A percentile compares a stretch with the other conserved stretches of the same genome.
Conservation (phyloP, 2,888 invertebrate species). For the Leucoma salicis region DNA sequence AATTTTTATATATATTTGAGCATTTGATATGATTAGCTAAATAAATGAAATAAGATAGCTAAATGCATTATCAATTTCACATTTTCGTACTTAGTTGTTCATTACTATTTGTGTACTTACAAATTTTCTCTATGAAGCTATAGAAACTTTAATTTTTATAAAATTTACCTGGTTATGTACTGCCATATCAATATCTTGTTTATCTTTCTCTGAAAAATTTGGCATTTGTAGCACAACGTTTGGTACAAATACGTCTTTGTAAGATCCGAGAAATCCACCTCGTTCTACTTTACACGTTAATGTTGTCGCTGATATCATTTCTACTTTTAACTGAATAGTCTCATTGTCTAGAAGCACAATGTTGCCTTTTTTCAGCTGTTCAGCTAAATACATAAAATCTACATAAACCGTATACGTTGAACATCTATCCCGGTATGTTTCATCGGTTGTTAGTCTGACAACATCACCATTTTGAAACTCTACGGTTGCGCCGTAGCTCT, state of each 20-base stretch:
- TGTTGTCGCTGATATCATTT: constrained; percentile 65
- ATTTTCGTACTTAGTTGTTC: too few species aligned
- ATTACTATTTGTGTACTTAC: too few species aligned
- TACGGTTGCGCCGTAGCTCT: constrained; percentile 59
- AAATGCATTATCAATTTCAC: too few species aligned
- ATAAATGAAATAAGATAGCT: too few species aligned
- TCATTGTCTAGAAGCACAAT: constrained; percentile 84
- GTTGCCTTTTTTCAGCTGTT: constrained; percentile 76
- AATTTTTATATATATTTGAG: too few species aligned
- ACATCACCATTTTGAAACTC: constrained; percentile 66
- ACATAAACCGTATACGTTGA: constrained; percentile 79
- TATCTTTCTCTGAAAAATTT: constrained; percentile 60
- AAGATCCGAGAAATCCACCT: constrained; percentile 64
- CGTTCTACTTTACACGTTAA: constrained; percentile 67
- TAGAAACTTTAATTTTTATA: too few species aligned
- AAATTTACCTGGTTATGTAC: constrained; percentile 56
- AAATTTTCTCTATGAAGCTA: too few species aligned
- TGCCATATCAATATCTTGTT: constrained; percentile 55
- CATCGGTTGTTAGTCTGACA: constrained; percentile 78
- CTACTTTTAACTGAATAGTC: constrained; percentile 87
- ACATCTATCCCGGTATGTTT: constrained; percentile 79
- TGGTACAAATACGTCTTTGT: constrained; percentile 68
- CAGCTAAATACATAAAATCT: constrained; percentile 76
- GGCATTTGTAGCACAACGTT: constrained; percentile 64
- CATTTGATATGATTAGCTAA: too few species aligned